These are phyloP conservation scores for Thamnophis elegans DNA, from an alignment of 2,797 vertebrate species.

Conservation along the genomic window DNA sequence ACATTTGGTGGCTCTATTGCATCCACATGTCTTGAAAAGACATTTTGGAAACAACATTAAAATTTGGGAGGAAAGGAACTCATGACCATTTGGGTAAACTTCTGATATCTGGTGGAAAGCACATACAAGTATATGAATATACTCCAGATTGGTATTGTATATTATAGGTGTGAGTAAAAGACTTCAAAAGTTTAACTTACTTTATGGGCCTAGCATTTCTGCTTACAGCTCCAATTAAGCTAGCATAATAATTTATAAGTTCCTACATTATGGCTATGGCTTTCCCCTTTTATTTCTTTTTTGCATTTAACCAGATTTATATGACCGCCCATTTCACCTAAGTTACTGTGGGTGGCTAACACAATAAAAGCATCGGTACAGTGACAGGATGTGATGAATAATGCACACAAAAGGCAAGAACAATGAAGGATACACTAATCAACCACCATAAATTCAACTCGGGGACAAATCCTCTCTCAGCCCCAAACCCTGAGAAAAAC, in stretches of 20 bases:
- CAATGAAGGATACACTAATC: not conserved
- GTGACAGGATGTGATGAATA: not conserved
- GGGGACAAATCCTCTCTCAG: not conserved
- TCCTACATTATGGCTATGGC: not conserved
- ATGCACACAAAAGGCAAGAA: not conserved
- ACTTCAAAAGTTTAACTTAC: not conserved
- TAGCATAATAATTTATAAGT: not conserved
- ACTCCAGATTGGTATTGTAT: not conserved
- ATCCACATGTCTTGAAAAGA: not conserved
- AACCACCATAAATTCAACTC: not conserved
- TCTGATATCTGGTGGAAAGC: not conserved
- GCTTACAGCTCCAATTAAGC: not conserved
- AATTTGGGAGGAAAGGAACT: not conserved
- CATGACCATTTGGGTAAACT: not conserved
- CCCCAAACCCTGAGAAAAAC: not conserved
- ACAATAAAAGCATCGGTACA: not conserved
- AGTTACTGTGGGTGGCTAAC: not conserved
- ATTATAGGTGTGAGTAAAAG: not conserved
- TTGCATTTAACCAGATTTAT: not conserved
- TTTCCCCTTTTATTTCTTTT: not conserved
- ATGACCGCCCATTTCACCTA: not conserved
- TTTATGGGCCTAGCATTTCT: not conserved
- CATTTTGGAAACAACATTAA: not conserved
- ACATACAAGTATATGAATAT: not conserved
- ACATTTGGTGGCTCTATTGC: not conserved